Conservation (phyloP, 1,140 invertebrate genomes). For the Mya arenaria region DNA sequence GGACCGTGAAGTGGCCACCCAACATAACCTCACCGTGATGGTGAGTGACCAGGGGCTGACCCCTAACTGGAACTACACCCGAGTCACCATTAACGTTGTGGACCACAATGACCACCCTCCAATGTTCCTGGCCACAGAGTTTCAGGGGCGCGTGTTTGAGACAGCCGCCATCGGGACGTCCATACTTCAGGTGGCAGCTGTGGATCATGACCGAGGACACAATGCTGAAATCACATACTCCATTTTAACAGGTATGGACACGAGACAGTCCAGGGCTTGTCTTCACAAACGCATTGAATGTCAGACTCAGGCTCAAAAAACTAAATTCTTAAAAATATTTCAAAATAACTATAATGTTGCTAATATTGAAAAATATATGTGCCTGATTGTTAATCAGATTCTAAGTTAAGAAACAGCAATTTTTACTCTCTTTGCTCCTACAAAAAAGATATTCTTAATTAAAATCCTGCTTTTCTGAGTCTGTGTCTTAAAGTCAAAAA, state of each 20-base stretch:
- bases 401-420: no score
- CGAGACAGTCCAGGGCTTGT: no score
- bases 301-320: no score
- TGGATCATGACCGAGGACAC: conserved; percentile 90
- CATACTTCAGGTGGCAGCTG: conserved; percentile 87
- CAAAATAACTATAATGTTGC: no score
- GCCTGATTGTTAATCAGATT: no score
- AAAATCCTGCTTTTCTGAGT: no score
- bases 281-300: no score
- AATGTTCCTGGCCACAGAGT: conserved; percentile 86
- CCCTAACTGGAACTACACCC: conserved; percentile 91
- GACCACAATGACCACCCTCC: conserved; percentile 96
- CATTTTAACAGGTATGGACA: conserved; percentile 87
- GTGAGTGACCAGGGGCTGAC: conserved; percentile 94
- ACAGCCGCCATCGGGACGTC: conserved; percentile 79
- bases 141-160: conserved; percentile 77
- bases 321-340: no score
- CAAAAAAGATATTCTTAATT: no score
- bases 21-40: conserved; percentile 94
- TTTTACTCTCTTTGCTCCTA: no score
- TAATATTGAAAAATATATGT: no score
- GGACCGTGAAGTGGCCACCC: conserved; percentile 90
- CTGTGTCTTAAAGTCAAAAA: no score
- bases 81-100: conserved; percentile 90
- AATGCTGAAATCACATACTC: conserved; percentile 91